Conservation (phyloP, 2,797 vertebrate species). For the Nannoperca australis region DNA sequence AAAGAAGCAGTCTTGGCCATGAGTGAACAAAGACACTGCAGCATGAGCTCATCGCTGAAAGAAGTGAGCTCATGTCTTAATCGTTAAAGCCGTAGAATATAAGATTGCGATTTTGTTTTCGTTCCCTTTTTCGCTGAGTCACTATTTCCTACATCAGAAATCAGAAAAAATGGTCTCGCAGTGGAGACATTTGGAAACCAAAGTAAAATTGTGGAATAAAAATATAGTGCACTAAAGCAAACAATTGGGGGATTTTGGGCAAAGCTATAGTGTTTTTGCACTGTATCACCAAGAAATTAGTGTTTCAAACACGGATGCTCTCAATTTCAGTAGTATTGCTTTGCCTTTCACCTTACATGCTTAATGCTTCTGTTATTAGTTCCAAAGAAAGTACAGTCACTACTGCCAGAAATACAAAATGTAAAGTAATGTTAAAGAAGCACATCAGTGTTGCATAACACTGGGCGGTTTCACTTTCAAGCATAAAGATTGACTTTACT, state of each 20-base stretch:
- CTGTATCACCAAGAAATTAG: too few species aligned
- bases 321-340: not conserved
- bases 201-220: too few species aligned
- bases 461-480: not conserved
- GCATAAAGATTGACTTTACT: not conserved
- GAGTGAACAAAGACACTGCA: constrained; percentile 63
- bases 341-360: not conserved
- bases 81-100: constrained; percentile 37
- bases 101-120: not conserved
- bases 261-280: not conserved
- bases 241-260: not conserved
- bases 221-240: not conserved
- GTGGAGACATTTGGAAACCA: too few species aligned
- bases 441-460: too few species aligned
- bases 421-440: too few species aligned
- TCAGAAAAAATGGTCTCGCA: too few species aligned
- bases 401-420: not conserved
- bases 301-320: not conserved
- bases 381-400: not conserved
- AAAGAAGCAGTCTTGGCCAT: constrained; percentile 33
- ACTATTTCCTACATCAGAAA: not conserved
- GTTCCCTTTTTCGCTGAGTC: not conserved
- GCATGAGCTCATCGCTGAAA: constrained; percentile 71
- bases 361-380: not conserved
- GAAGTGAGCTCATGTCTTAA: constrained; percentile 67